Base-by-base conservation (phyloP, 2,113 vertebrate species). In the Tragulus kanchil region DNA sequence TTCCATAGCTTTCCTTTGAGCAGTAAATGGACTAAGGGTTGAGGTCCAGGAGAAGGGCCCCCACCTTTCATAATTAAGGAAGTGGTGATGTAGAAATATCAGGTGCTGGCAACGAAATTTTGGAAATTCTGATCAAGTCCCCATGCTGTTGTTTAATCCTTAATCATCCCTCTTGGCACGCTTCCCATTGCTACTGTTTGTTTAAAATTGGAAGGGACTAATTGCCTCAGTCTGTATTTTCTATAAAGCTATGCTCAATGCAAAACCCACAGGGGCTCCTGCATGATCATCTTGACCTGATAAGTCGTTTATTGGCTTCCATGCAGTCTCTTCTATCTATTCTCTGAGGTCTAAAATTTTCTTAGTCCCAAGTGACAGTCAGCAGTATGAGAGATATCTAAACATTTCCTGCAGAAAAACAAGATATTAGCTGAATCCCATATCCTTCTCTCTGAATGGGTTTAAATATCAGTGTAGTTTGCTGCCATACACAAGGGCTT, bases 161-260 rank as follows among this genome's bases (percentile, higher is more conserved):
- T 98, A 97, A 96, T 97, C 96, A 97, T 97, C 90, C 19, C 16
- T 97, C 75, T 96, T 97, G 97, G 97, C 95, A 48, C 1, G 11
- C 11, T 88, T 90, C 97, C 97, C 92, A 61, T 83, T 95, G 95
- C 97, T 97, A 96, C 97, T 94, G 88, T 84, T 97, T 97, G 65
- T 48, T 88, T 79, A 93, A 97, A 98, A 91, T 89, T 95, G 85
- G 64, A 98, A 96, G n/a, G 82, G 65, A 82, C 96, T 95, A 94
- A 97, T 97, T 97, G 96, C 85, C 91, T 96, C 96, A 97, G 81
- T 97, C 96, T 97, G 87, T 96, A 85, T 96, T 95, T 96, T 87
- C 96, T 88, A 83, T 96, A 93, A 86, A 90, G 56, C 83, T 73
- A 59, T 64, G 62, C 67, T 92, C 92, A 94, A 93, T 67, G 26